Percentiles rank a stretch among this genome's conserved stretches.
Conservation (phyloP, 2,797 vertebrate species). For the Erethizon dorsatum region DNA sequence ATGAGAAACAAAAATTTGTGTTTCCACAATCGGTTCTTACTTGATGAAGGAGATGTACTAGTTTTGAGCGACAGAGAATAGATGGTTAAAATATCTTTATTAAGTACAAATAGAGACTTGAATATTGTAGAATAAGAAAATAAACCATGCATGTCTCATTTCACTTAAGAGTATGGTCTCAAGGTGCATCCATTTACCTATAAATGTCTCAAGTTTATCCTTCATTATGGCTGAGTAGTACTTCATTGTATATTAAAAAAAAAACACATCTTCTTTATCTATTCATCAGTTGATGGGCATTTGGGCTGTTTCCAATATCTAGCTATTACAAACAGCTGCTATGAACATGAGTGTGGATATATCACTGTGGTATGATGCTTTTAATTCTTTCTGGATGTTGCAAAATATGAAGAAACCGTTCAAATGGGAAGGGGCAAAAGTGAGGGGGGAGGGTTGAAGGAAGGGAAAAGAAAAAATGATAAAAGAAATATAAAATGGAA, state of each 20-base stretch:
- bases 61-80: not conserved
- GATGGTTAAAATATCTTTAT: not conserved
- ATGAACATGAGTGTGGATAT: not conserved
- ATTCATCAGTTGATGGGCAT: not conserved
- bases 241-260: not conserved
- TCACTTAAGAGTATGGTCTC: not conserved
- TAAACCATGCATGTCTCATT: not conserved
- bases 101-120: not conserved
- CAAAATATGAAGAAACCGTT: not conserved
- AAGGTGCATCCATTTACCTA: not conserved
- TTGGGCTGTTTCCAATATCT: not conserved
- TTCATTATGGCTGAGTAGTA: not conserved
- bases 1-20: not conserved
- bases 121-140: not conserved
- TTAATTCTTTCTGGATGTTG: not conserved
- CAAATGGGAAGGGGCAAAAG: not conserved
- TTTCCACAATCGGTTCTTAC: not conserved
- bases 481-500: not conserved
- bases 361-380: not conserved
- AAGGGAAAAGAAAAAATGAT: not conserved
- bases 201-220: not conserved
- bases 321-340: not conserved
- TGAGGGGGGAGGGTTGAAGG: not conserved
- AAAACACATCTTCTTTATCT: not conserved
- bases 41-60: constrained; percentile 18